Conservation (phyloP, 2,888 invertebrate genomes). For the Phortica magna region DNA sequence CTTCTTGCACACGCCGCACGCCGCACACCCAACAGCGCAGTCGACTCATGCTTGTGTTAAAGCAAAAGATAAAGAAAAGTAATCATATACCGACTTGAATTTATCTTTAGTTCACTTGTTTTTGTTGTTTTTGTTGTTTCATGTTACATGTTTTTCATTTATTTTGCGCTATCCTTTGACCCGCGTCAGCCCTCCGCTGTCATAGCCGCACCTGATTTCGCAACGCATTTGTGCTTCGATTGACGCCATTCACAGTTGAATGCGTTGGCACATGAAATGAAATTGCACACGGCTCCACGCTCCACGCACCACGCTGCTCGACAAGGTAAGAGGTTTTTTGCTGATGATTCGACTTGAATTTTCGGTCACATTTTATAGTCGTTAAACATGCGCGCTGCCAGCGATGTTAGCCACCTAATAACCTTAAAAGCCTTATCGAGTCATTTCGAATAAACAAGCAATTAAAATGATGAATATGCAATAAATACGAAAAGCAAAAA, state of each 20-base stretch:
- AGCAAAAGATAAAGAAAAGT: conserved; percentile 52
- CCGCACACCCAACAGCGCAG: conserved; percentile 49
- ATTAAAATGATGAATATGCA: conserved; percentile 72
- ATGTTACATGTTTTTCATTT: conserved; percentile 43
- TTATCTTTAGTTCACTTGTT: background rate
- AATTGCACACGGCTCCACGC: background rate
- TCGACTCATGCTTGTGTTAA: background rate
- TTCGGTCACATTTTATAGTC: conserved; percentile 32
- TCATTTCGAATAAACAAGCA: conserved; percentile 69
- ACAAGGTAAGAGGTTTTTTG: too few species aligned
- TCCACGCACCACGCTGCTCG: background rate
- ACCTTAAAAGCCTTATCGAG: conserved; percentile 72
- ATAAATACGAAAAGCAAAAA: conserved; percentile 58
- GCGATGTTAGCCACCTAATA: conserved; percentile 45
- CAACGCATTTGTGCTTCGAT: conserved; percentile 47
- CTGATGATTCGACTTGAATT: background rate
- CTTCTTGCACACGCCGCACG: too few species aligned
- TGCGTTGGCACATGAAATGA: conserved; percentile 1
- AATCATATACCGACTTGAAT: conserved; percentile 58
- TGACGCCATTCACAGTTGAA: conserved; percentile 38
- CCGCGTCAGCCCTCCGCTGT: background rate
- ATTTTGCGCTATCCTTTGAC: conserved; percentile 30
- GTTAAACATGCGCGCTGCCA: conserved; percentile 48
- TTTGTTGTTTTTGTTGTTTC: conserved; percentile 21
- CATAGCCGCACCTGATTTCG: conserved; percentile 13